Conservation (phyloP, 1,140 invertebrate genomes). For the Ridgeia piscesae region DNA sequence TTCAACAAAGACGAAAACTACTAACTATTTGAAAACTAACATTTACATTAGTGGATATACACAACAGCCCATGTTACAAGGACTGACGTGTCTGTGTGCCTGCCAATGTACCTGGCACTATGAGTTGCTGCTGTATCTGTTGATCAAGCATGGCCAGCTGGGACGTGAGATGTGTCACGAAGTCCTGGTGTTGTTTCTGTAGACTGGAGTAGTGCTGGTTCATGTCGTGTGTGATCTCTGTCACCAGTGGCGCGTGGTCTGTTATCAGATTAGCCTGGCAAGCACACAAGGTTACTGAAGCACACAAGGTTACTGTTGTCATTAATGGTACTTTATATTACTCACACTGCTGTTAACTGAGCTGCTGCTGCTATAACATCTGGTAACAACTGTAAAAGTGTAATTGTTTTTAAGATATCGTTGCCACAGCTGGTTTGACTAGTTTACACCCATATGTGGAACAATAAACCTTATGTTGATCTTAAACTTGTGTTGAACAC, state of each 20-base stretch:
- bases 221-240: slow-evolving; percentile 72
- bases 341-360: background rate
- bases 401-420: background rate
- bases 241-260: slow-evolving; percentile 74
- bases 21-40: too few relatives aligned
- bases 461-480: too few relatives aligned
- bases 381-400: too few relatives aligned
- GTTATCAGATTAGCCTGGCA: slow-evolving; percentile 76
- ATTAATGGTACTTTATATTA: background rate
- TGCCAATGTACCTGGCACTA: background rate
- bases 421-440: background rate
- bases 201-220: slow-evolving; percentile 69
- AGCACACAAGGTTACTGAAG: background rate
- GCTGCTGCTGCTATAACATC: background rate
- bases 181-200: slow-evolving; percentile 92
- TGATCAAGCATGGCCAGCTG: slow-evolving; percentile 60
- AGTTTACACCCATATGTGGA: background rate
- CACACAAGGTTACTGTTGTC: background rate
- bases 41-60: too few relatives aligned
- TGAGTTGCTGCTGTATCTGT: slow-evolving; percentile 38
- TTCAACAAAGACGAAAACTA: too few relatives aligned
- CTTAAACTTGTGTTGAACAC: too few relatives aligned
- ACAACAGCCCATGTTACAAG: too few relatives aligned
- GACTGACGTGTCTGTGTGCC: too few relatives aligned
- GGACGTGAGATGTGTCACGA: slow-evolving; percentile 80